Evolutionary conservation across 2,797 vertebrate species (phyloP).

Genomic region (Anniella stebbinsi): DNA sequence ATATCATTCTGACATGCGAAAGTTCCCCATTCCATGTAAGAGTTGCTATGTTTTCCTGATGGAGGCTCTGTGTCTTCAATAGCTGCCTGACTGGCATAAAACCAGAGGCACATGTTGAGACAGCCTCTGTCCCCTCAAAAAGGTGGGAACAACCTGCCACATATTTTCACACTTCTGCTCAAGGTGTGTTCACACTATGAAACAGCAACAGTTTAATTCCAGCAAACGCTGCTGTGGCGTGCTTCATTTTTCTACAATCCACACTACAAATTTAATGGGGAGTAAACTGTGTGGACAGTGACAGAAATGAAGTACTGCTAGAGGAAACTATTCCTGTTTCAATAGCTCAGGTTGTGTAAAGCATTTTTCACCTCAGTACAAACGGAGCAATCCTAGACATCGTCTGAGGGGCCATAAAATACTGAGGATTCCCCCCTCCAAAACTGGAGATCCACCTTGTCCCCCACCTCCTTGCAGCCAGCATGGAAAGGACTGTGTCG

Average conservation of each 20-base stretch:
- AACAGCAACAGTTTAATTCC: not conserved
- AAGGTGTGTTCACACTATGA: not conserved
- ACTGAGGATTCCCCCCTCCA: no score
- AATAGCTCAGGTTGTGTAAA: not conserved
- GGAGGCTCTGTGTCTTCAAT: not conserved
- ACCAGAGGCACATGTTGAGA: no score
- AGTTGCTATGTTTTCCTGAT: no score
- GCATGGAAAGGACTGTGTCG: no score
- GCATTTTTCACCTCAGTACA: no score
- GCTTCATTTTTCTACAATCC: not conserved
- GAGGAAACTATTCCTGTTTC: not conserved
- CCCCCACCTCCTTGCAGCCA: no score
- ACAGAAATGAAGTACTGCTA: not conserved
- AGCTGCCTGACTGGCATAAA: not conserved
- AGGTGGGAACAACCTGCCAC: not conserved
- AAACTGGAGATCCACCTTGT: no score
- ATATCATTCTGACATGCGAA: not conserved
- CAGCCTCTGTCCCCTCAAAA: not conserved
- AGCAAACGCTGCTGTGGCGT: no score
- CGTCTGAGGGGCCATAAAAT: no score
- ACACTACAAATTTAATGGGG: not conserved
- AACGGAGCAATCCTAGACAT: no score
- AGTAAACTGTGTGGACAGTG: not conserved
- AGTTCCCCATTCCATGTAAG: not conserved
- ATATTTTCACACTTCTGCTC: not conserved